Evolutionary conservation across 2,113 vertebrate species (phyloP).

Genomic region (Capreolus pygargus): DNA sequence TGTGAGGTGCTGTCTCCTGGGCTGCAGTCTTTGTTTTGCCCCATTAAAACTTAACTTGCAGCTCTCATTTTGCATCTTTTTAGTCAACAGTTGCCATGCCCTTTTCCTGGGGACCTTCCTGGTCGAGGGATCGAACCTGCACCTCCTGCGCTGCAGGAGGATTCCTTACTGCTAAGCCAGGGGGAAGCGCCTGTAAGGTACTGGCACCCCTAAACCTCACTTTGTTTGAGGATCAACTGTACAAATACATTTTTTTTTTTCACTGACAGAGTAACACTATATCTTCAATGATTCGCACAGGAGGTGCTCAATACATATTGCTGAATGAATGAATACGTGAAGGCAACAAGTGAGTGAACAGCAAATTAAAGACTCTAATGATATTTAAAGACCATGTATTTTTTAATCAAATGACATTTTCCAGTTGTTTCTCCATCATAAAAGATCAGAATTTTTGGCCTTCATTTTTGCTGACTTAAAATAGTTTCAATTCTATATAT

Average conservation of each 20-base stretch:
- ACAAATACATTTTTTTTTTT: neutral
- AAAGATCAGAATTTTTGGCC: neutral
- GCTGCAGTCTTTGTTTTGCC: neutral
- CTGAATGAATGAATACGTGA: neutral
- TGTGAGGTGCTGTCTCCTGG: neutral
- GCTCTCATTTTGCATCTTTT: neutral
- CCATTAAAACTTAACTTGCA: neutral
- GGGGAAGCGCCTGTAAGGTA: neutral
- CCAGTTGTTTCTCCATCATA: neutral
- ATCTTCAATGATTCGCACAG: neutral
- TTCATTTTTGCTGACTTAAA: neutral
- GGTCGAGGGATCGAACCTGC: neutral
- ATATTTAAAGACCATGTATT: neutral
- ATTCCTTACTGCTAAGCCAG: neutral
- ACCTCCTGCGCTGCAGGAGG: neutral
- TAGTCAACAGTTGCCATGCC: neutral
- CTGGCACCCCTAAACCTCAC: neutral
- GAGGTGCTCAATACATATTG: neutral
- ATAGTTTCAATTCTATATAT: neutral
- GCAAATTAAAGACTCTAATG: neutral
- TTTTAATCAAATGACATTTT: neutral
- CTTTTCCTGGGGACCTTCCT: neutral
- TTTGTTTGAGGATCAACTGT: neutral
- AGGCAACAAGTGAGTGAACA: neutral
- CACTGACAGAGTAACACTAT: neutral